Evolutionary conservation across 2,888 invertebrate genomes (phyloP).

Genomic region (Lomographa bimaculata): DNA sequence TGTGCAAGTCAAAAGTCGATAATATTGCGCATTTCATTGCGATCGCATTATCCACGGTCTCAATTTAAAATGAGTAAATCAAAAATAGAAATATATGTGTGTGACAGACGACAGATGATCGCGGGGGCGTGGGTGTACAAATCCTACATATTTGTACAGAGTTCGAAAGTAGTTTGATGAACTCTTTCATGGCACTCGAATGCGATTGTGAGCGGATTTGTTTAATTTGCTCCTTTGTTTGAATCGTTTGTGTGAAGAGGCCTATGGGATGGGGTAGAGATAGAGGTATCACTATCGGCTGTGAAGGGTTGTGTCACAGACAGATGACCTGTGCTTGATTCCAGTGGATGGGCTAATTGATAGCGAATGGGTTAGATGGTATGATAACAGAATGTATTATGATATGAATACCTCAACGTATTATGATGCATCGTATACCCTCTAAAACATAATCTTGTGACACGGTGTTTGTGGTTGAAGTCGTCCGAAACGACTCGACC

Average conservation of each 20-base stretch:
- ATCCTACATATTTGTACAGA: conserved; percentile 54
- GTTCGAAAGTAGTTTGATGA: conserved; percentile 75
- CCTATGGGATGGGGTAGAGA: conserved; percentile 59
- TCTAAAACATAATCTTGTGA: too few relatives aligned
- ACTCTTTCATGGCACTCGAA: conserved; percentile 77
- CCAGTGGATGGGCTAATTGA: conserved; percentile 20
- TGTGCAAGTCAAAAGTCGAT: conserved; percentile 41
- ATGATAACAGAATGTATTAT: conserved; percentile 3
- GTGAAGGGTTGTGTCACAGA: conserved; percentile 63
- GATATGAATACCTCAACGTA: too few relatives aligned
- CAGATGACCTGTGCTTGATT: conserved; percentile 68
- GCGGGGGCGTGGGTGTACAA: conserved; percentile 51
- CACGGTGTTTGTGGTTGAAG: too few relatives aligned
- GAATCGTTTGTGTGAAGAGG: conserved; percentile 74
- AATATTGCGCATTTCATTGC: conserved; percentile 69
- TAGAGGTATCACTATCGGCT: conserved; percentile 51
- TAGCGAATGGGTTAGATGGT: conserved; percentile 21
- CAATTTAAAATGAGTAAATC: conserved; percentile 63
- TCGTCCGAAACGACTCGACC: too few relatives aligned
- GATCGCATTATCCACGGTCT: conserved; percentile 62
- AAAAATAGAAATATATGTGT: conserved; percentile 68
- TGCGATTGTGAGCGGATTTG: conserved; percentile 78
- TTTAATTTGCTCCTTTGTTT: conserved; percentile 82
- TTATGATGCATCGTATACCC: too few relatives aligned
- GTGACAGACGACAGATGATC: conserved; percentile 60